These are phyloP conservation scores for Cephus nigrinus DNA, from an alignment of 2,888 invertebrate species.

Conservation along the genomic window DNA sequence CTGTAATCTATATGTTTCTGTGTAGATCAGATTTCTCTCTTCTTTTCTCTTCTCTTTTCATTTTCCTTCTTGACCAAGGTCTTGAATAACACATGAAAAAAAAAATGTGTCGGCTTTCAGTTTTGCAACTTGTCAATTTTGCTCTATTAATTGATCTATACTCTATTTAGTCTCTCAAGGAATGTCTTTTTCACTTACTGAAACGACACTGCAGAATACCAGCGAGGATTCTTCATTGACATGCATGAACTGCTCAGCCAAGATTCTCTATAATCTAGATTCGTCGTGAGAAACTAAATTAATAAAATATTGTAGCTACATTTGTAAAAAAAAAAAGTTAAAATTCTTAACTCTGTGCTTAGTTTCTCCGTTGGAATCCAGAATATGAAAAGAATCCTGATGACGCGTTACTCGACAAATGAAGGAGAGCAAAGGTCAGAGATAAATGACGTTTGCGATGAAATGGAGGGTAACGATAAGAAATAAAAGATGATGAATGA, in stretches of 20 bases:
- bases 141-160: neutral
- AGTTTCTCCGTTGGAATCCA: neutral
- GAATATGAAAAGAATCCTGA: neutral
- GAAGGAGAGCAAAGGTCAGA: neutral
- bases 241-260: neutral
- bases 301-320: neutral
- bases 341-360: neutral
- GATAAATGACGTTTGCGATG: neutral
- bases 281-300: neutral
- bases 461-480: neutral
- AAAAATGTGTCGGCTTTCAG: too few relatives aligned
- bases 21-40: too few relatives aligned
- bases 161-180: neutral
- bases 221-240: neutral
- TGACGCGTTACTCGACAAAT: neutral
- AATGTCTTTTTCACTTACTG: neutral
- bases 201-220: neutral
- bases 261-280: too few relatives aligned
- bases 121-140: too few relatives aligned
- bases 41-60: too few relatives aligned
- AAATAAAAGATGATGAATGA: neutral
- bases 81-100: too few relatives aligned
- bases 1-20: too few relatives aligned
- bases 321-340: neutral
- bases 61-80: too few relatives aligned